Evolutionary conservation across 1,140 invertebrate genomes (phyloP), one percentile per base, ranked within the genome.

Genomic region (Orchestia grillus): DNA sequence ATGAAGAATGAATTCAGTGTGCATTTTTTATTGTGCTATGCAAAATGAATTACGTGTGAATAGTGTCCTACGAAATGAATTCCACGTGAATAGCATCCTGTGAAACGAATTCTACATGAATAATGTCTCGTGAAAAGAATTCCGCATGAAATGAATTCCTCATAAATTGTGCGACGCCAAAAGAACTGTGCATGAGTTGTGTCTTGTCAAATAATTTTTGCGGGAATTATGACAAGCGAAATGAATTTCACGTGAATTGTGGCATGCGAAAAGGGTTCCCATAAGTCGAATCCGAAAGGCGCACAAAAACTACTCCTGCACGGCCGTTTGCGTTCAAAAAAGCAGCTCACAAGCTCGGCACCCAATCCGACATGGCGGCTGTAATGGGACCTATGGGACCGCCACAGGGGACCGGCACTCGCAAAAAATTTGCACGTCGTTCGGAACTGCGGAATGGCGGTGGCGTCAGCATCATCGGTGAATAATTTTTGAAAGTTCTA

Each of bases 301-400:
- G 92, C 92, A 94, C 19, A 94, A 45, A 94, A 44, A 44, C 62
- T 3, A 94, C 44, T 44, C 8, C 40, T 45, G 92, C 36, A 94
- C 92, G 44, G 11, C 92, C 44, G 44, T 44, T 44, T 45, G 44
- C 40, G 44, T 44, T 94, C 36, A 94, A 94, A 94, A 94, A 94
- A 44, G 36, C 40, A 94, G 36, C 43, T 11, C 43, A 40, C 41
- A 47, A 94, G 43, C 43, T 8, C 92, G 41, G 47, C 45, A 94
- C 41, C 44, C 45, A 94, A 94, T 40, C 92, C 92, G 44, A 94
- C 92, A 94, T 94, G 92, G 92, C 47, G 45, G 19, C 44, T 94
- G 92, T 45, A 94, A 94, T 94, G 44, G 92, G 92, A 94, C 92
- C 92, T 94, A 47, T 94, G 92, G 92, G 92, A 94, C 92, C 36